Percentiles rank a stretch among this genome's conserved stretches.
These are phyloP conservation scores for Oncopodura yosiiana DNA, from an alignment of 1,140 invertebrate species.

Conservation along the genomic window DNA sequence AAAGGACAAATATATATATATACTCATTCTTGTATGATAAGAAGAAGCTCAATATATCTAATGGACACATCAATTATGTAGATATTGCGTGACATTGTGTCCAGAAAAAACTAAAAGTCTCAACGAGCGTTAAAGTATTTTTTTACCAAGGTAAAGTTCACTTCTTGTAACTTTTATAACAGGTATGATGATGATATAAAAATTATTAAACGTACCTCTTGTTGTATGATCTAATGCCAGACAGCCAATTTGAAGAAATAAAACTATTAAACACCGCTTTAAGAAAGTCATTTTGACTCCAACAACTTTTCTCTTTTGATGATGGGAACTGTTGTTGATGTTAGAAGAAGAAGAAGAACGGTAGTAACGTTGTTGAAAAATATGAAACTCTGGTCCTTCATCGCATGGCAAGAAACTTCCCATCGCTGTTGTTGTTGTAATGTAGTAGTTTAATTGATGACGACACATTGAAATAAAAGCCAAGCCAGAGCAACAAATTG, in stretches of 20 bases:
- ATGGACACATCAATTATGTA: background rate
- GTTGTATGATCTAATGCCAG: conserved; percentile 24
- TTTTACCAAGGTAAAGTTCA: no score
- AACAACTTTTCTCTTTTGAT: background rate
- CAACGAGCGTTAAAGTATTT: no score
- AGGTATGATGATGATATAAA: no score
- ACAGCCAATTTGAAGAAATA: conserved; percentile 29
- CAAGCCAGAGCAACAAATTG: no score
- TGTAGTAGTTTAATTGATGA: no score
- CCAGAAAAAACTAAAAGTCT: no score
- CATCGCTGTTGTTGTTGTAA: no score
- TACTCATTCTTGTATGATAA: background rate
- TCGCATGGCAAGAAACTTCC: background rate
- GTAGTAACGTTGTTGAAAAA: background rate
- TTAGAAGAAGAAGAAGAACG: conserved; percentile 7
- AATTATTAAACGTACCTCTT: conserved; percentile 2
- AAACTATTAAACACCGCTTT: conserved; percentile 20
- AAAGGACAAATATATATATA: no score
- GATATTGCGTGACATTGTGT: no score
- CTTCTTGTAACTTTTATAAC: no score
- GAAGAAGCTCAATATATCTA: background rate
- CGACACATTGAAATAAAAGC: no score
- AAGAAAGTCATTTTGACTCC: conserved; percentile 22
- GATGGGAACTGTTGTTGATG: background rate
- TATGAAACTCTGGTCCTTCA: background rate